Evolutionary conservation across 1,140 invertebrate genomes (phyloP).

Genomic region (Caenorhabditis tropicalis): DNA sequence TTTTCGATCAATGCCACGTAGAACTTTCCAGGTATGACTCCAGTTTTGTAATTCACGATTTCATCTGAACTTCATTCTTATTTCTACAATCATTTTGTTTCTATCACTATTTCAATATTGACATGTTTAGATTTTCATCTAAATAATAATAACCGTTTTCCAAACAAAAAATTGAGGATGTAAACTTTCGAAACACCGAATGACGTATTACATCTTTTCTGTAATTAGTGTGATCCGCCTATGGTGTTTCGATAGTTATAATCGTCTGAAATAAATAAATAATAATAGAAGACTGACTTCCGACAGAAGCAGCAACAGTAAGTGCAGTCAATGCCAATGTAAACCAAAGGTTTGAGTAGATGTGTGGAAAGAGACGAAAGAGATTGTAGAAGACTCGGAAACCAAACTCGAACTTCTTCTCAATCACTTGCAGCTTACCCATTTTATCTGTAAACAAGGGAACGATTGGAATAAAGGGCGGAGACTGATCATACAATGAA

Average conservation of each 20-base stretch:
- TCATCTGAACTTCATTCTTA: conserved; percentile 50
- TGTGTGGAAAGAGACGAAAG: neutral
- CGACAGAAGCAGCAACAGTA: conserved; percentile 29
- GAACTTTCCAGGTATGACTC: conserved; percentile 53
- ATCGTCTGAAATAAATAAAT: neutral
- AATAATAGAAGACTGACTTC: conserved; percentile 16
- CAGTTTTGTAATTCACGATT: conserved; percentile 53
- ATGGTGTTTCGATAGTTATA: neutral
- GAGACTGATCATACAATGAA: conserved; percentile 21
- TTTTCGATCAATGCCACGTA: conserved; percentile 49
- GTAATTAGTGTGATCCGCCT: neutral
- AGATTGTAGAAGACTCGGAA: conserved; percentile 36
- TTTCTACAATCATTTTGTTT: no score
- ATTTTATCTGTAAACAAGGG: conserved; percentile 23
- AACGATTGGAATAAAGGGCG: neutral
- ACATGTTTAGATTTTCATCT: no score
- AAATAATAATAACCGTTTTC: neutral
- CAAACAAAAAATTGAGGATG: neutral
- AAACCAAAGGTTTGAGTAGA: neutral
- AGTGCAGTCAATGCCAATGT: neutral
- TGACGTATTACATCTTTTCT: conserved; percentile 10
- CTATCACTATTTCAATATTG: no score
- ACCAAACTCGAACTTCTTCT: conserved; percentile 26
- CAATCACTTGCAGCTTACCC: conserved; percentile 33
- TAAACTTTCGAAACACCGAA: neutral